Evolutionary conservation across 2,888 invertebrate species (phyloP), one percentile per base, ranked within the genome.

Genomic region (Pheosia tremula): DNA sequence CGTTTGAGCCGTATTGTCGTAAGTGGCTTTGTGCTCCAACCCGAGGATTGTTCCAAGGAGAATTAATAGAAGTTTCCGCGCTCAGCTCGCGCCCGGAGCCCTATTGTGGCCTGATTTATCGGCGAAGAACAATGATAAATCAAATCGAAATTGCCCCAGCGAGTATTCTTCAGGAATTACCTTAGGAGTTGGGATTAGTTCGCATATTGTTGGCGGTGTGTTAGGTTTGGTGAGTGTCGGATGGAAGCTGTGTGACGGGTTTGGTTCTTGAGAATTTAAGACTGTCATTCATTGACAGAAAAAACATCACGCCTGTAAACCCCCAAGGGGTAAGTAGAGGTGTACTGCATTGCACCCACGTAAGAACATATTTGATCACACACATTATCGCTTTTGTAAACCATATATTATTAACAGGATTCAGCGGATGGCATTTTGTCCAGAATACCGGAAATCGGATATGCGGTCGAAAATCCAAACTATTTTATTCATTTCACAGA

Each of bases 71-170:
- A 92, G 87, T 90, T 87, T 85, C 84, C 80, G 77, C 79, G 81
- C 77, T 74, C 72, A 75, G 72, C 74, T 76, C 79, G 82, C 83
- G 82, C 87, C 85, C 72, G 76, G 85, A 86, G 85, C 86, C 87
- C 88, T 88, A 90, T 91, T 90, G 90, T 90, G 78, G 80, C 79
- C 88, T 90, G 92, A 93, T 91, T 92, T 92, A 93, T 91, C 87
- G 87, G 83, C 82, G 84, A 91, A 93, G 92, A 91, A 91, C 91
- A 91, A 91, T 88, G 89, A 91, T 93, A 93, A 93, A 93, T 93
- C 92, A 92, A 90, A 92, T 87, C 84, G 88, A 84, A 91, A 91
- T 90, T 89, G 90, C 89, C 82, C 83, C 82, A 65, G 80, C 78
- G 83, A 77, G 80, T 80, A 80, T 83, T 84, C 83, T 83, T 65